Conservation (phyloP, 1,140 invertebrate genomes). For the Brachionus manjavacas region DNA sequence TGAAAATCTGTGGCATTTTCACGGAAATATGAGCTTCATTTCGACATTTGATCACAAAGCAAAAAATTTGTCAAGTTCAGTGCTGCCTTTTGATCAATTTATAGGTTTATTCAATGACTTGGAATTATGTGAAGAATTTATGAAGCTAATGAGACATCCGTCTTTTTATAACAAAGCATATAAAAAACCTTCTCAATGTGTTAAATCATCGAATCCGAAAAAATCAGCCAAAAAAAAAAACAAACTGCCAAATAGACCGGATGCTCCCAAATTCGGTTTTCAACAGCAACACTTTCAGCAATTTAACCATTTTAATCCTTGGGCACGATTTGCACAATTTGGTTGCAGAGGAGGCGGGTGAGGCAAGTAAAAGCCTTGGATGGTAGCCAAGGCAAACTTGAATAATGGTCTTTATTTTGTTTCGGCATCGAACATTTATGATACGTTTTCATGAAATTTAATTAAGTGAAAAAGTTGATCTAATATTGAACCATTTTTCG, state of each 20-base stretch:
- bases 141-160: conserved; percentile 15
- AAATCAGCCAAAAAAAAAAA: background rate
- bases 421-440: background rate
- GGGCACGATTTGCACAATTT: conserved; percentile 1
- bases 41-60: background rate
- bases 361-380: conserved; percentile 12
- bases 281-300: conserved; percentile 8
- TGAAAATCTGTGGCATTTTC: conserved; percentile 32
- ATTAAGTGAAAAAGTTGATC: conserved; percentile 14
- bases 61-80: background rate
- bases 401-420: background rate
- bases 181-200: conserved; percentile 8
- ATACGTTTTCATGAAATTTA: conserved; percentile 24
- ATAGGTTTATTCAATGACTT: background rate
- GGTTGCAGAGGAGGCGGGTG: background rate
- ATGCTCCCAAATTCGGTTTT: conserved; percentile 19
- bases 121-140: background rate
- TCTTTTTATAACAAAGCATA: background rate
- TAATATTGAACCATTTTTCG: background rate
- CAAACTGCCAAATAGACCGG: background rate
- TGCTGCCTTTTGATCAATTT: background rate
- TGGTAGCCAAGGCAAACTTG: background rate
- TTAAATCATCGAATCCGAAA: background rate
- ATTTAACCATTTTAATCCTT: background rate
- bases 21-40: background rate